Evolutionary conservation across 2,888 invertebrate genomes (phyloP), one percentile per base, ranked within the genome.

Genomic region (Drosophila kambysellisi): DNA sequence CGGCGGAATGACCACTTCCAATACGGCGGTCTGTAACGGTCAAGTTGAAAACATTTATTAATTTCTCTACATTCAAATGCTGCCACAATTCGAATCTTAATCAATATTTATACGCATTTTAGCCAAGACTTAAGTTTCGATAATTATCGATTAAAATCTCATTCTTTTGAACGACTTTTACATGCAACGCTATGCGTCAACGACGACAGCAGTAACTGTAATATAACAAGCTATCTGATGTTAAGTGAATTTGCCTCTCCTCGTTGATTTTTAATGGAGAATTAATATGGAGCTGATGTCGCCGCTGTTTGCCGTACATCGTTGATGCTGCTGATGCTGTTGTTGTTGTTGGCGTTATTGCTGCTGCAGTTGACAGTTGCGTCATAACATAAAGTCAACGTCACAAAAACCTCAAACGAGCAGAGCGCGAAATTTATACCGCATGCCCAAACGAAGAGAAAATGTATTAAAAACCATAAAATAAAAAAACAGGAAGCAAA

Each of bases 1-100:
- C 61, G 98, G 98, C 39, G 98, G 97, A 90, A 98, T 97, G 37
- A 98, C 98, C 81, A 98, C 98, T 93, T 98, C 97, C 91, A 98
- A 94, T 92, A 95, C 97, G 80, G 98, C 97, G 81, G 96, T 97
- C 97, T 97, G 92, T 32, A 76, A 54, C 15, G 20, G 7, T 46
- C 15, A 20, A 46, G 25, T 46, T 15, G 4, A 46, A 46, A 20
- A 8, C 15, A 46, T 8, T 46, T 17, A 15, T 15, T 2, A 25
- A 46, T 0, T 46, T 8, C 2, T 12, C 20, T 20, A 4, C 5
- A n/a, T 41, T 2, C 6, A 12, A 43, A 7, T 7, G 20, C 43
- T 12, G 43, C 6, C 8, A 1, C 6, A 43, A 43, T 6, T 43
- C n/a, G 1, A 43, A 2, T n/a, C 3, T 3, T 3, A 20, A 43